phyloP scores from a whole-genome alignment of 2,888 invertebrate species.

The Pseudeuparius sepicola region DNA sequence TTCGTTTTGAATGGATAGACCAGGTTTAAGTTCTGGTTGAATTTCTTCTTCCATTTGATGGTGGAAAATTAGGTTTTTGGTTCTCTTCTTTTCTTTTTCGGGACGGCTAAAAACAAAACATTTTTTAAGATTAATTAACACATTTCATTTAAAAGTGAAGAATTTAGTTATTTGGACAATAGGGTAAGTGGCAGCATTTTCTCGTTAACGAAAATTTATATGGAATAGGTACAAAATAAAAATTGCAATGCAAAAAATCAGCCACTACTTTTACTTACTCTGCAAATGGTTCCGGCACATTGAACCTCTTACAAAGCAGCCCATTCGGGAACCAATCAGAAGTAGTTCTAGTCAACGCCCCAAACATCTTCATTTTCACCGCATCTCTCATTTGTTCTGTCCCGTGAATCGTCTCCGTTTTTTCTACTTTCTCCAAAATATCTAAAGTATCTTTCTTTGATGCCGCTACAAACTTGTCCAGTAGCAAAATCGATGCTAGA shows the following conservation, averaged over 20 bases:
- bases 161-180: no score
- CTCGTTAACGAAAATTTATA: no score
- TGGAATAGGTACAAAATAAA: neutral
- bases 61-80: constrained; percentile 67
- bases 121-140: no score
- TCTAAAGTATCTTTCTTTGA: constrained; percentile 37
- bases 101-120: constrained; percentile 16
- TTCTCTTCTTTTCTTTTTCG: constrained; percentile 40
- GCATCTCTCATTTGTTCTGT: constrained; percentile 55
- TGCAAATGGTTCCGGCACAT: constrained; percentile 78
- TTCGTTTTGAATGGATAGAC: constrained; percentile 23
- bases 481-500: constrained; percentile 33
- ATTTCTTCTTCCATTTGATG: constrained; percentile 48
- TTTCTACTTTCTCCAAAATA: constrained; percentile 33
- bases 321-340: constrained; percentile 74
- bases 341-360: constrained; percentile 58
- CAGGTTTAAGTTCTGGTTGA: constrained; percentile 27
- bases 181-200: no score
- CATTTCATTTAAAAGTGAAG: no score
- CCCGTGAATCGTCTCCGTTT: constrained; percentile 33
- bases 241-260: no score
- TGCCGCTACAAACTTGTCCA: constrained; percentile 53
- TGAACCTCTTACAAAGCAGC: constrained; percentile 83
- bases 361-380: constrained; percentile 67
- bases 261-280: no score